These are phyloP conservation scores for Caranx ignobilis DNA, from an alignment of 2,113 vertebrate genomes.

Conservation along the genomic window DNA sequence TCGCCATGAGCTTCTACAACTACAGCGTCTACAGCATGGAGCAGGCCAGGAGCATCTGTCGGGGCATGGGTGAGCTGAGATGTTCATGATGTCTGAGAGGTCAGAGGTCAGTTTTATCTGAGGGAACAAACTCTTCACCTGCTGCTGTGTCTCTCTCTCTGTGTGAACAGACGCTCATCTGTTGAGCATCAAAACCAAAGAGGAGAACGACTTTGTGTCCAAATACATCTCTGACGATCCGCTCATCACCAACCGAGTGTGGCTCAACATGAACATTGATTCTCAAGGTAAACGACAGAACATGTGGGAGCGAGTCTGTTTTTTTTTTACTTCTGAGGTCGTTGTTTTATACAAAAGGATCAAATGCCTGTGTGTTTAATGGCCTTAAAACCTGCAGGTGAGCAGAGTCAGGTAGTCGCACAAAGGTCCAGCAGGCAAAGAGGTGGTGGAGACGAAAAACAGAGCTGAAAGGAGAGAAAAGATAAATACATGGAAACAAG, in stretches of 20 bases:
- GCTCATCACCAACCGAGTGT: slow-evolving; percentile 89
- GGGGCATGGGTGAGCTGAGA: slow-evolving; percentile 84
- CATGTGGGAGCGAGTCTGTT: neutral
- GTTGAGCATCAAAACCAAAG: slow-evolving; percentile 87
- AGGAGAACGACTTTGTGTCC: slow-evolving; percentile 93
- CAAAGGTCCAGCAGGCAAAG: too few relatives aligned
- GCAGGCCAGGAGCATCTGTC: slow-evolving; percentile 86
- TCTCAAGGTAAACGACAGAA: slow-evolving; percentile 78
- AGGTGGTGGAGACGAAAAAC: too few relatives aligned
- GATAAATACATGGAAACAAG: neutral
- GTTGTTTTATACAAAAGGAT: neutral
- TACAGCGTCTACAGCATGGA: slow-evolving; percentile 85
- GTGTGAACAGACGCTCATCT: slow-evolving; percentile 85
- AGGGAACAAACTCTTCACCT: neutral
- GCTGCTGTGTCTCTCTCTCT: neutral
- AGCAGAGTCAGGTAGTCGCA: too few relatives aligned
- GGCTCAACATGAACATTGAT: slow-evolving; percentile 87
- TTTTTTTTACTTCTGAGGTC: neutral
- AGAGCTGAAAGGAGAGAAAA: too few relatives aligned
- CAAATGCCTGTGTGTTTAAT: neutral
- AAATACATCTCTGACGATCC: slow-evolving; percentile 84
- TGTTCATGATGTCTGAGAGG: neutral
- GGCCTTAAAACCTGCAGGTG: too few relatives aligned
- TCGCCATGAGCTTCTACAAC: slow-evolving; percentile 89
- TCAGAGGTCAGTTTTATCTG: slow-evolving; percentile 3